phyloP scores from a whole-genome alignment of 2,888 invertebrate species.

The Epinotia brunnichana region DNA sequence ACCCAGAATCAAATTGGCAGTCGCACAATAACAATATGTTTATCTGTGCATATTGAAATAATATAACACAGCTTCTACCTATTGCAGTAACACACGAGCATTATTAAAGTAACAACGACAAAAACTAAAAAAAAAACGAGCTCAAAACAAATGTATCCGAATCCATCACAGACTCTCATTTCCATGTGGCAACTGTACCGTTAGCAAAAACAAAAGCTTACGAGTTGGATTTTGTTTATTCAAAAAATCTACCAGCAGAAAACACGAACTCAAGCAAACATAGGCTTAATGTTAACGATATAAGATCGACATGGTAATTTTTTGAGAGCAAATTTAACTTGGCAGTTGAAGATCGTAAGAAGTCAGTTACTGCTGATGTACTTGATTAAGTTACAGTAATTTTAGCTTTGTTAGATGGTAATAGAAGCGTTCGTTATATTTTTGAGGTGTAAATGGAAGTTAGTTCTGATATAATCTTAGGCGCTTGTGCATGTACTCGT shows the following conservation, averaged over 20 bases:
- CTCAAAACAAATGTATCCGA: slow-evolving; percentile 43
- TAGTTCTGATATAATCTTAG: slow-evolving; percentile 44
- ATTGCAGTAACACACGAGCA: slow-evolving; percentile 32
- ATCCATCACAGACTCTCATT: slow-evolving; percentile 52
- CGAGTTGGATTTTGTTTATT: slow-evolving; percentile 42
- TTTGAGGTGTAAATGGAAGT: slow-evolving; percentile 2
- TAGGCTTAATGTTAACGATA: neutral
- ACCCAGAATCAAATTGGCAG: neutral
- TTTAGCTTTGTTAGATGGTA: slow-evolving; percentile 10
- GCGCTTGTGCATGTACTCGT: slow-evolving; percentile 52
- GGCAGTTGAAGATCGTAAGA: slow-evolving; percentile 22
- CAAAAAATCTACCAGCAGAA: neutral
- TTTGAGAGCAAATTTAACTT: neutral
- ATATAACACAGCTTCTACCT: slow-evolving; percentile 23
- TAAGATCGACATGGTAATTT: slow-evolving; percentile 1
- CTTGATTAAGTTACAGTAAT: slow-evolving; percentile 15
- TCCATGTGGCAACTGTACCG: slow-evolving; percentile 53
- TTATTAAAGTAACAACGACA: slow-evolving; percentile 37
- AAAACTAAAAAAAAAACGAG: slow-evolving; percentile 38
- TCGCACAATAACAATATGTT: neutral
- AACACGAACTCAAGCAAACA: slow-evolving; percentile 3
- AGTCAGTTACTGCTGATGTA: slow-evolving; percentile 2
- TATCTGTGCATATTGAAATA: neutral
- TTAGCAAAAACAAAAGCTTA: slow-evolving; percentile 60
- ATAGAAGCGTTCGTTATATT: slow-evolving; percentile 7